Conservation (phyloP, 2,888 invertebrate genomes). For the Papilio gigon region DNA sequence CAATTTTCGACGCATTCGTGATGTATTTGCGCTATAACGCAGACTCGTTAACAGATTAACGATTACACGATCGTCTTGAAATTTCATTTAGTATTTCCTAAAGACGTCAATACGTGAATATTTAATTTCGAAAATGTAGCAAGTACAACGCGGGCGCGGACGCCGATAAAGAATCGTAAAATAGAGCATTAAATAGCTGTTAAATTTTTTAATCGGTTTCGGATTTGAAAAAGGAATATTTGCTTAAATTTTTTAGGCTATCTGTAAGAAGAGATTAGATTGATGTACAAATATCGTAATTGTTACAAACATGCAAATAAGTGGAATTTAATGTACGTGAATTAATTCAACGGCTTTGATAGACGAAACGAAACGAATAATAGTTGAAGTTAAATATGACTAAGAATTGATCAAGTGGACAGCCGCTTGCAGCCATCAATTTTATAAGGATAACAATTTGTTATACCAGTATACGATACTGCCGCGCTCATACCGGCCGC, state of each 20-base stretch:
- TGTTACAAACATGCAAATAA: not conserved
- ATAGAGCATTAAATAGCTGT: not conserved
- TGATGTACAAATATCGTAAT: not conserved
- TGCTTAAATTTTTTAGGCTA: not conserved
- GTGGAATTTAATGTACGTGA: too few relatives aligned
- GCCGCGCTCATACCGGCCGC: slow-evolving; percentile 59
- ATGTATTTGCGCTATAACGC: slow-evolving; percentile 57
- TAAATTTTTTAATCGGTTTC: not conserved
- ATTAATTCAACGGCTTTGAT: too few relatives aligned
- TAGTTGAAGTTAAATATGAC: not conserved
- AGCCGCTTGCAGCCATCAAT: not conserved
- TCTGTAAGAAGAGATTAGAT: not conserved
- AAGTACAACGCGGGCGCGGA: not conserved
- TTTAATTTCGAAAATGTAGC: slow-evolving; percentile 9
- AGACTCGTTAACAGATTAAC: slow-evolving; percentile 61
- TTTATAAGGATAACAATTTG: slow-evolving; percentile 21
- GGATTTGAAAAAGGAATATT: not conserved
- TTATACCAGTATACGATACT: slow-evolving; percentile 49
- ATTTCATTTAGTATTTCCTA: slow-evolving; percentile 22
- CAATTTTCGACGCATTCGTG: slow-evolving; percentile 53
- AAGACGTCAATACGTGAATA: slow-evolving; percentile 15
- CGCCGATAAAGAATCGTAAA: slow-evolving; percentile 1
- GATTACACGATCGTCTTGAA: slow-evolving; percentile 48
- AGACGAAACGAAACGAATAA: not conserved
- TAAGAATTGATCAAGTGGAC: not conserved